These are phyloP conservation scores for Porites cylindrica DNA, from an alignment of 92 coral and sea anemone species.

Conservation along the genomic window DNA sequence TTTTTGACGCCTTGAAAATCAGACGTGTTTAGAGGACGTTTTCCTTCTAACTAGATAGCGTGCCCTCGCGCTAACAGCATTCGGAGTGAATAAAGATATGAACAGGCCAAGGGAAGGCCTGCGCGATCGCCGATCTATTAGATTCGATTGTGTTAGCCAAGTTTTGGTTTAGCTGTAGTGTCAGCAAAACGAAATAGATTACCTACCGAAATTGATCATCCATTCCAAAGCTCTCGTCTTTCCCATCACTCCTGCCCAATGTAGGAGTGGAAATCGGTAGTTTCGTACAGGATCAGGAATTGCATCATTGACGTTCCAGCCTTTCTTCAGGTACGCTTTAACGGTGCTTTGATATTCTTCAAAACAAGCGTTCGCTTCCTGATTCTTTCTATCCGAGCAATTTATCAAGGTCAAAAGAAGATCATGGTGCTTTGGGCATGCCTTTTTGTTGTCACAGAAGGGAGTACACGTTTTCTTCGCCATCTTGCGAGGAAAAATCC, in stretches of 20 bases:
- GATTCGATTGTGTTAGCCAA: too few species aligned
- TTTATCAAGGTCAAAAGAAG: constrained; percentile 71
- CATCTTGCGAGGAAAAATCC: constrained; percentile 44
- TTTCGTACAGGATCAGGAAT: constrained; percentile 75
- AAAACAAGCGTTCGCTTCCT: constrained; percentile 13
- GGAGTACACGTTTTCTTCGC: constrained; percentile 81
- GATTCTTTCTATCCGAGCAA: constrained; percentile 44
- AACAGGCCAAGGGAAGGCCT: not conserved
- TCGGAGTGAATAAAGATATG: too few species aligned
- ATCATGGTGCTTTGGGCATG: constrained; percentile 87
- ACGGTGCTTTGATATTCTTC: constrained; percentile 54
- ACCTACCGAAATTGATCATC: constrained; percentile 86
- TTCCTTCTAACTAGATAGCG: too few species aligned
- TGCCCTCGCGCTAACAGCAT: too few species aligned
- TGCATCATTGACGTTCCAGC: constrained; percentile 82
- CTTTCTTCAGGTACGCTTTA: constrained; percentile 53
- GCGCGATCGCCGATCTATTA: not conserved
- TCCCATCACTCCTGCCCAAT: constrained; percentile 94
- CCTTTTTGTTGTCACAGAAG: constrained; percentile 68
- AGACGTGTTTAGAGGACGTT: too few species aligned
- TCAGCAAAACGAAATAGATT: too few species aligned
- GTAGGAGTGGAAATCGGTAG: constrained; percentile 84
- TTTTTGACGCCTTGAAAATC: too few species aligned
- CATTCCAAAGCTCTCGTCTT: constrained; percentile 80
- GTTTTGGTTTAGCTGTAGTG: too few species aligned